Percentiles rank a stretch among this genome's conserved stretches.
These are phyloP conservation scores for Dascillus cervinus DNA, from an alignment of 2,888 invertebrate genomes.

Conservation along the genomic window DNA sequence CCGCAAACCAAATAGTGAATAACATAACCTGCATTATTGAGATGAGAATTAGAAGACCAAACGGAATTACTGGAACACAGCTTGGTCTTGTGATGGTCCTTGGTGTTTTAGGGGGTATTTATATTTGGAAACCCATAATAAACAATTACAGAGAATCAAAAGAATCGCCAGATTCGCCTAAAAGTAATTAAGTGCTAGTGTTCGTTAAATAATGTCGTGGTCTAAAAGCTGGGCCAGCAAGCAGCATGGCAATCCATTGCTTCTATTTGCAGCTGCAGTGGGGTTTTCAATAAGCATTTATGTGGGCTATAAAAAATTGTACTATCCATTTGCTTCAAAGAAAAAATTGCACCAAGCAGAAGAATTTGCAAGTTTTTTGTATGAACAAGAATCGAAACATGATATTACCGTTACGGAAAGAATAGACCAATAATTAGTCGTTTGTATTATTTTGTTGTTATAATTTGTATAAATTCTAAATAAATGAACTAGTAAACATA, in stretches of 20 bases:
- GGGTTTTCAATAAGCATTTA: constrained; percentile 19
- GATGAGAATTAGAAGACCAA: constrained; percentile 32
- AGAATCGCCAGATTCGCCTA: too few relatives aligned
- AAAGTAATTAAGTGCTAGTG: too few relatives aligned
- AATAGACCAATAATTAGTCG: neutral
- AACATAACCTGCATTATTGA: too few relatives aligned
- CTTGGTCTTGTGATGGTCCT: constrained; percentile 29
- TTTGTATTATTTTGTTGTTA: neutral
- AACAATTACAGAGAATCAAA: constrained; percentile 12
- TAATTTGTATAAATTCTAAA: neutral
- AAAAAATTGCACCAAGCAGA: constrained; percentile 14
- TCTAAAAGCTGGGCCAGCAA: constrained; percentile 17
- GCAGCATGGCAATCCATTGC: constrained; percentile 23
- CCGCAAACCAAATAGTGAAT: too few relatives aligned
- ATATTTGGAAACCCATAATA: constrained; percentile 41
- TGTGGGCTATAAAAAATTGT: constrained; percentile 17
- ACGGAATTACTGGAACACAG: constrained; percentile 31
- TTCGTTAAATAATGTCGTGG: constrained; percentile 16
- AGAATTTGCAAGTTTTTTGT: constrained; percentile 16
- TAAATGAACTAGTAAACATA: too few relatives aligned
- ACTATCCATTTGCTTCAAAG: constrained; percentile 23
- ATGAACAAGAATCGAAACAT: constrained; percentile 12
- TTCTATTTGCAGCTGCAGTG: constrained; percentile 20
- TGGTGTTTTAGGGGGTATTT: constrained; percentile 35
- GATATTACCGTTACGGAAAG: too few relatives aligned